A percentile compares a stretch with the other conserved stretches of the same genome.
Conservation (phyloP, 2,888 invertebrate genomes). For the Tinea trinotella region DNA sequence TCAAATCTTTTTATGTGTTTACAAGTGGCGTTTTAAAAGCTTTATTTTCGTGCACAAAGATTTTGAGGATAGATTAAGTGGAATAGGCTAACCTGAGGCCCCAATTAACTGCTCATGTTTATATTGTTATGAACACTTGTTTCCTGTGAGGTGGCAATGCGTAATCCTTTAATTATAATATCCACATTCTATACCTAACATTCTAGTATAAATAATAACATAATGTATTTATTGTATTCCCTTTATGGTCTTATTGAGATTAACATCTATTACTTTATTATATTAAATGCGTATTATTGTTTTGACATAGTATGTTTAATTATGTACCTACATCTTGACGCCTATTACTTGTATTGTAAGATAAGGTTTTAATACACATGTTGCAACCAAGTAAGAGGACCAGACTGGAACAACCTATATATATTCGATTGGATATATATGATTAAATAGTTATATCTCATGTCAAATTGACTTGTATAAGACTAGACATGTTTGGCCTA, state of each 20-base stretch:
- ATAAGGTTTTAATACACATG: no score
- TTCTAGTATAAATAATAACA: background rate
- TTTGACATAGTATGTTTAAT: no score
- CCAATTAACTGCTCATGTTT: background rate
- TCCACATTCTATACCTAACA: background rate
- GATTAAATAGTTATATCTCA: no score
- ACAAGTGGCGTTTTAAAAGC: background rate
- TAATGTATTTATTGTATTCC: constrained; percentile 5
- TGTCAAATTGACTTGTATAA: no score
- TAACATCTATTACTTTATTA: background rate
- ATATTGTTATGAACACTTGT: background rate
- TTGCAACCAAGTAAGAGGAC: no score
- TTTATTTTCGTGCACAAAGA: background rate
- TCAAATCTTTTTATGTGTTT: background rate
- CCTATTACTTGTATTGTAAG: no score
- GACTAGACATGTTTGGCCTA: no score
- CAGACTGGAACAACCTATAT: no score
- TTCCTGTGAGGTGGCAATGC: background rate
- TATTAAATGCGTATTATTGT: background rate
- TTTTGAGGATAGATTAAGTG: background rate
- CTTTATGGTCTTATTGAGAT: background rate
- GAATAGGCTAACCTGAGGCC: background rate
- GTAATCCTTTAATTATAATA: background rate
- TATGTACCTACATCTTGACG: no score
- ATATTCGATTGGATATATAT: no score